These are phyloP conservation scores for Podarcis siculus DNA, from an alignment of 2,797 vertebrate genomes.

Conservation along the genomic window DNA sequence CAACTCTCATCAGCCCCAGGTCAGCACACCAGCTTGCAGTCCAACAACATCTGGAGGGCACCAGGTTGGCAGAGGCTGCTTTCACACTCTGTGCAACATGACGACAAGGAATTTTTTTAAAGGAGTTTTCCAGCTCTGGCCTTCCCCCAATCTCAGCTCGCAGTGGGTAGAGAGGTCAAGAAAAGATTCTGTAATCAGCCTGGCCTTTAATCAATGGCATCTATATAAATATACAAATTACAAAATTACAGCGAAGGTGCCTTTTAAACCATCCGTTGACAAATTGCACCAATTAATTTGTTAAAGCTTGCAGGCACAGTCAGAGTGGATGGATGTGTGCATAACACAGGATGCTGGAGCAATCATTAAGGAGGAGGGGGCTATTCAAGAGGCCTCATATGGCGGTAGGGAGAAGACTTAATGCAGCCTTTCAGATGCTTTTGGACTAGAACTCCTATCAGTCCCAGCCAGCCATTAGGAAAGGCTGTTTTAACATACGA, in stretches of 20 bases:
- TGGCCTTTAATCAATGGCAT: neutral
- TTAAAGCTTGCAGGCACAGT: neutral
- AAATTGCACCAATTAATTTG: neutral
- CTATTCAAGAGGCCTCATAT: neutral
- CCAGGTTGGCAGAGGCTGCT: no score
- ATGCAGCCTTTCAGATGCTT: neutral
- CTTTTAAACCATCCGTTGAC: neutral
- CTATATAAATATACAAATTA: neutral
- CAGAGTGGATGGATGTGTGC: neutral
- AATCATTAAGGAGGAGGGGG: neutral
- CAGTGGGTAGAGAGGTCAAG: neutral
- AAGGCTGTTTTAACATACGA: neutral
- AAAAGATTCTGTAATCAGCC: neutral
- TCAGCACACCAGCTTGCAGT: no score
- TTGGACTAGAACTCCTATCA: no score
- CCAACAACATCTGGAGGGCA: no score
- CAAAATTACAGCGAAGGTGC: neutral
- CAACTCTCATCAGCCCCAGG: no score
- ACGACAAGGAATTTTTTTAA: neutral
- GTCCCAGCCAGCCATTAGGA: no score
- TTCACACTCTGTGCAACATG: accelerated
- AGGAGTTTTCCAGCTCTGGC: neutral
- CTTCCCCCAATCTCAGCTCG: neutral
- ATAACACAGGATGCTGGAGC: no score
- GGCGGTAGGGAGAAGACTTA: neutral